These are phyloP conservation scores for Synergus gifuensis DNA, from an alignment of 2,888 invertebrate species.

Conservation along the genomic window DNA sequence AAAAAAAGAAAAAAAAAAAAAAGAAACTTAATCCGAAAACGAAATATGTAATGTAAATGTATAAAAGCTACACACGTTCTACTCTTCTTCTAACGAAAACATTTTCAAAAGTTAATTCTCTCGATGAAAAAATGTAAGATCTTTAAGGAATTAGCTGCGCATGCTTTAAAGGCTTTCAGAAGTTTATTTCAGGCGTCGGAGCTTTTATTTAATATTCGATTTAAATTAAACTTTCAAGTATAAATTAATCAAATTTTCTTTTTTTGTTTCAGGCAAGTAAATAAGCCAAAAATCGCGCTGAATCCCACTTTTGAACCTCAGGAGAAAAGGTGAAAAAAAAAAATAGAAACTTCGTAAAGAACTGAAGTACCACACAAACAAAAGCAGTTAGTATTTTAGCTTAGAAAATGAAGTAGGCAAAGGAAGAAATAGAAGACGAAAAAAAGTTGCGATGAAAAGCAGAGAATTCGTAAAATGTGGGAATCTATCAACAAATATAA, in stretches of 20 bases:
- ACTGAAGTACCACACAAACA: neutral
- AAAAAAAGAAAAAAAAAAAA: neutral
- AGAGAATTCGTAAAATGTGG: neutral
- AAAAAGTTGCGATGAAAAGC: constrained; percentile 5
- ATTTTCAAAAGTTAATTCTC: neutral
- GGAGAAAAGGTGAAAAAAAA: neutral
- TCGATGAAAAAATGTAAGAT: neutral
- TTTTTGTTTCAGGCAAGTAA: neutral
- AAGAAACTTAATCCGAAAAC: neutral
- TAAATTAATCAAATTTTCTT: constrained; percentile 28
- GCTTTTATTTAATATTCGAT: neutral
- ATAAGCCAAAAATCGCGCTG: constrained; percentile 13
- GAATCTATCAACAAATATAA: neutral
- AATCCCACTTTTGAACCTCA: constrained; percentile 6
- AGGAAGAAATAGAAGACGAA: neutral
- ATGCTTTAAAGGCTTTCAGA: neutral
- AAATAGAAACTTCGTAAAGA: neutral
- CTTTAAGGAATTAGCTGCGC: neutral
- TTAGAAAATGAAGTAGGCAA: neutral
- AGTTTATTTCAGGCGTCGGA: neutral
- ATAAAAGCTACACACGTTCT: constrained; percentile 32
- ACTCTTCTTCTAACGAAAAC: neutral
- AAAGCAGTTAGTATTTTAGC: neutral
- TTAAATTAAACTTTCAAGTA: neutral
- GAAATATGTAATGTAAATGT: neutral